phyloP scores from a whole-genome alignment of 2,797 vertebrate species.

The Podargus strigoides region DNA sequence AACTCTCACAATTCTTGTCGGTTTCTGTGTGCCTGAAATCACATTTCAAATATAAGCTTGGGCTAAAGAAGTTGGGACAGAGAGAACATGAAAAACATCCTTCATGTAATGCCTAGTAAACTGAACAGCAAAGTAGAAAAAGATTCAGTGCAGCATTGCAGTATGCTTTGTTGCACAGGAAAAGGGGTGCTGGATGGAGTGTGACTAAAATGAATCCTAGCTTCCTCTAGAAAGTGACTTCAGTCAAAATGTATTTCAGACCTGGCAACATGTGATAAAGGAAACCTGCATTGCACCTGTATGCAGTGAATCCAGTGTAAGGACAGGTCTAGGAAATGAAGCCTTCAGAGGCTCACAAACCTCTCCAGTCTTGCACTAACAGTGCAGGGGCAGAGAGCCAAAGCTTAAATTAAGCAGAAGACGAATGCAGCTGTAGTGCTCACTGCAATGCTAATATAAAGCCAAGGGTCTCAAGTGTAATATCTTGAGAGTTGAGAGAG shows the following conservation, averaged over 20 bases:
- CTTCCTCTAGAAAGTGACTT: background rate
- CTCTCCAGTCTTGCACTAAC: background rate
- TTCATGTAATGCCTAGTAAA: background rate
- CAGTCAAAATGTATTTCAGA: background rate
- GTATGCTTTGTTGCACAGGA: background rate
- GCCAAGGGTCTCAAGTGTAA: background rate
- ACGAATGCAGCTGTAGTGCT: background rate
- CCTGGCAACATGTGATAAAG: background rate
- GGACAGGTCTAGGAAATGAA: background rate
- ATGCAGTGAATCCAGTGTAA: background rate
- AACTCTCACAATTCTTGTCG: background rate
- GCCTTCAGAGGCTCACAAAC: background rate
- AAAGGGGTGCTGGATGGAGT: background rate
- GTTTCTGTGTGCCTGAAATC: background rate
- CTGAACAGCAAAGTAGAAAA: background rate
- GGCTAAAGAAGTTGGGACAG: background rate
- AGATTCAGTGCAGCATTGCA: background rate
- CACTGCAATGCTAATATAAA: background rate
- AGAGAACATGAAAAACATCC: background rate
- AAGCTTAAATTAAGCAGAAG: background rate
- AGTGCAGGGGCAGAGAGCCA: background rate
- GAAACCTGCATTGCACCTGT: background rate
- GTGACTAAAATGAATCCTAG: background rate
- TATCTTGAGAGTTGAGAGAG: background rate
- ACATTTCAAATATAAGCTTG: background rate